These are phyloP conservation scores for Macrostomum lignano DNA, from an alignment of 1,140 invertebrate species.

Conservation along the genomic window DNA sequence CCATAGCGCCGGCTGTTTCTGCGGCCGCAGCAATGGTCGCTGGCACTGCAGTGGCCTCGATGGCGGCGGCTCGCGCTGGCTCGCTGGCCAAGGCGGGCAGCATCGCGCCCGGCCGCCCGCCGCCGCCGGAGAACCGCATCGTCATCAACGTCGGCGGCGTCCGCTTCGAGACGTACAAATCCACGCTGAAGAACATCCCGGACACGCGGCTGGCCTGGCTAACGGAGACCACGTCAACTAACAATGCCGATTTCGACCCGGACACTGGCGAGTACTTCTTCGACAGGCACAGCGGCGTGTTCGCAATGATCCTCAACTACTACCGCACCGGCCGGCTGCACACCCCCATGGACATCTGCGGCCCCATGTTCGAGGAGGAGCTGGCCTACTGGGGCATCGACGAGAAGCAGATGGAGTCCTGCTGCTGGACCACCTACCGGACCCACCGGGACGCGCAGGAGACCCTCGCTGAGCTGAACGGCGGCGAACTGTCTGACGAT, in stretches of 20 bases:
- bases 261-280: slow-evolving; percentile 23
- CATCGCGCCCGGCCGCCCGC: no score
- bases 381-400: slow-evolving; percentile 13
- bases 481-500: no score
- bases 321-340: slow-evolving; percentile 20
- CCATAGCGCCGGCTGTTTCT: no score
- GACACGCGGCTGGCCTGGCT: slow-evolving; percentile 22
- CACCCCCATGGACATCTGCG: slow-evolving; percentile 9
- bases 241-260: slow-evolving; percentile 20
- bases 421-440: slow-evolving; percentile 20
- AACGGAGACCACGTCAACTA: slow-evolving; percentile 15
- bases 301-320: slow-evolving; percentile 26
- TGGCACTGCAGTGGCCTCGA: no score
- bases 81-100: no score
- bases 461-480: slow-evolving; percentile 17
- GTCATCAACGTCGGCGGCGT: slow-evolving; percentile 86
- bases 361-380: slow-evolving; percentile 9
- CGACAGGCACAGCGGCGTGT: slow-evolving; percentile 22
- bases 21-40: no score
- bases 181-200: slow-evolving; percentile 21
- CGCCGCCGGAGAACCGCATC: slow-evolving; percentile 35
- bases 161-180: slow-evolving; percentile 67
- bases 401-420: slow-evolving; percentile 25
- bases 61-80: no score
- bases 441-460: slow-evolving; percentile 20